Percentiles rank a stretch among this genome's conserved stretches.
Evolutionary conservation across 2,113 vertebrate species (phyloP).

Genomic region (Ammodytes marinus): DNA sequence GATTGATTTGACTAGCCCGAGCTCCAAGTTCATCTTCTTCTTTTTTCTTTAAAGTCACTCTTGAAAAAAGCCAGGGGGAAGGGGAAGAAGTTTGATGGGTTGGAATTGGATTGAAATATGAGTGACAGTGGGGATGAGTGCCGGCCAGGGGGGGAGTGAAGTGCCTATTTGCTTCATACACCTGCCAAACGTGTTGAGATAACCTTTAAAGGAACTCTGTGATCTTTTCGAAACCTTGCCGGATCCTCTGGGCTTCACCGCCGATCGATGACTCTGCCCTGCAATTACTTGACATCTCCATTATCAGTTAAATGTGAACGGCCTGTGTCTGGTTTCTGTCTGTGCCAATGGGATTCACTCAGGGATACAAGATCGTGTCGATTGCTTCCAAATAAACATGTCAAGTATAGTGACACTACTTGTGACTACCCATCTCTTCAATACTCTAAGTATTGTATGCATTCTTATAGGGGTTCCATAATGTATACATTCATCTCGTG

Average conservation of each 20-base stretch:
- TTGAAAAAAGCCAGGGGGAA: slow-evolving; percentile 31
- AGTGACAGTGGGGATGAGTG: slow-evolving; percentile 34
- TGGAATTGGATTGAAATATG: slow-evolving; percentile 36
- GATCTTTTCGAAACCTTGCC: slow-evolving; percentile 51
- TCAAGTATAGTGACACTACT: neutral
- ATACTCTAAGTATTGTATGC: neutral
- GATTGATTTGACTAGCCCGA: slow-evolving; percentile 75
- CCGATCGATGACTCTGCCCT: slow-evolving; percentile 44
- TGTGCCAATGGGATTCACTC: neutral
- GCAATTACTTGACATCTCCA: slow-evolving; percentile 54
- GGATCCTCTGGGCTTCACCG: slow-evolving; percentile 12
- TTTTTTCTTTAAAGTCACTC: slow-evolving; percentile 57
- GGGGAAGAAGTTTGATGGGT: slow-evolving; percentile 49
- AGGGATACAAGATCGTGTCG: slow-evolving; percentile 1
- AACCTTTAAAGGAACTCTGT: slow-evolving; percentile 56
- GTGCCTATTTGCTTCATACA: slow-evolving; percentile 4
- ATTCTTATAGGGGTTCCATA: neutral
- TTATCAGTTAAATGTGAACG: slow-evolving; percentile 40
- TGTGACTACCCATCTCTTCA: neutral
- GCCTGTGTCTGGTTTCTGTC: neutral
- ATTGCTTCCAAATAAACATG: neutral
- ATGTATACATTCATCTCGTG: slow-evolving; percentile 3
- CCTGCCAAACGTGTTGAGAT: slow-evolving; percentile 38
- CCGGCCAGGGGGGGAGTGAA: neutral
- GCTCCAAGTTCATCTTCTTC: slow-evolving; percentile 66